These are phyloP conservation scores for Limenitis camilla DNA, from an alignment of 2,888 invertebrate species.

Conservation along the genomic window DNA sequence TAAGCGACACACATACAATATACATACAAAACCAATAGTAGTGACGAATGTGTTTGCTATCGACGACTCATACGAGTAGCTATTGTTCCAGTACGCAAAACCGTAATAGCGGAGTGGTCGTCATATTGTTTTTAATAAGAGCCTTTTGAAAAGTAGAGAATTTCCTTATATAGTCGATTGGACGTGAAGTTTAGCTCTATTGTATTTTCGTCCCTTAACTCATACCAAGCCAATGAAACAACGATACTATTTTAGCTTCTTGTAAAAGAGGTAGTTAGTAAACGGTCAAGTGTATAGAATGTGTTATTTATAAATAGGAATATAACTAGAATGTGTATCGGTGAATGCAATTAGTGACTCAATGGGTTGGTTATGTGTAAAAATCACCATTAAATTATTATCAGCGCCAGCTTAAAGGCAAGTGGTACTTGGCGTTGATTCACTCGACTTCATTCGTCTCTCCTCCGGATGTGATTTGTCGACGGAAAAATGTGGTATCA, in stretches of 20 bases:
- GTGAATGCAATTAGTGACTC: conserved; percentile 22
- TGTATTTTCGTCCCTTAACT: conserved; percentile 28
- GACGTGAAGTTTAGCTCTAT: conserved; percentile 20
- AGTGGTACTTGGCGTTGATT: conserved; percentile 52
- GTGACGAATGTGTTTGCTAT: conserved; percentile 59
- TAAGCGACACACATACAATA: conserved; percentile 36
- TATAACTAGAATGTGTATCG: conserved; percentile 16
- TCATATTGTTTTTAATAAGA: conserved; percentile 33
- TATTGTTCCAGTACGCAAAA: conserved; percentile 63
- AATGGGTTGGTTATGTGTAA: conserved; percentile 31
- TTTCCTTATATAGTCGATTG: background rate
- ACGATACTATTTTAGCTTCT: conserved; percentile 40
- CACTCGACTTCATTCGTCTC: conserved; percentile 51
- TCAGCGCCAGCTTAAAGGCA: conserved; percentile 46
- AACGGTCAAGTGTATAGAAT: conserved; percentile 31
- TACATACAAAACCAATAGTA: conserved; percentile 44
- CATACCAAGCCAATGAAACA: conserved; percentile 34
- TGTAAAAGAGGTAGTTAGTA: conserved; percentile 27
- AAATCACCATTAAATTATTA: conserved; percentile 43
- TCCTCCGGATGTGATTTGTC: conserved; percentile 73
- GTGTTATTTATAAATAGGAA: conserved; percentile 22
- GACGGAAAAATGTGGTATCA: conserved; percentile 70
- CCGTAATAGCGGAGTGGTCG: conserved; percentile 56
- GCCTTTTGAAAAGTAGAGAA: background rate
- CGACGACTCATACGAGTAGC: conserved; percentile 48